phyloP scores from a whole-genome alignment of 2,888 invertebrate species.

The Hypselothyrea guttata region DNA sequence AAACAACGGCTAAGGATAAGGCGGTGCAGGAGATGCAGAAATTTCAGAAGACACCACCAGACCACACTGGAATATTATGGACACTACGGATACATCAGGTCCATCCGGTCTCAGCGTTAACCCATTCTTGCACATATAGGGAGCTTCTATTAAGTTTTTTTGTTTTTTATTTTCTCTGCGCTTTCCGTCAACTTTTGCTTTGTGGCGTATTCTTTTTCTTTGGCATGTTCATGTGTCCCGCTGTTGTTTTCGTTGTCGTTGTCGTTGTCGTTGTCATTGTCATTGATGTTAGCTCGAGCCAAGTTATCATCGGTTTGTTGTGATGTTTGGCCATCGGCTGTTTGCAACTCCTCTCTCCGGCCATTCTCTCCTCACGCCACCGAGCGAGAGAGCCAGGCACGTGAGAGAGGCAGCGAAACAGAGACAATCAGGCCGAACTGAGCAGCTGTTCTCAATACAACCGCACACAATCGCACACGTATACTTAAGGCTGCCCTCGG shows the following conservation, averaged over 20 bases:
- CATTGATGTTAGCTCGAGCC: slow-evolving; percentile 25
- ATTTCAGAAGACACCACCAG: slow-evolving; percentile 38
- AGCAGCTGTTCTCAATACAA: slow-evolving; percentile 13
- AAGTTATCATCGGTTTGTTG: slow-evolving; percentile 50
- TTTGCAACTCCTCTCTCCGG: slow-evolving; percentile 14
- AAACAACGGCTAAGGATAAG: slow-evolving; percentile 12
- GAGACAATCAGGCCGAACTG: slow-evolving; percentile 18
- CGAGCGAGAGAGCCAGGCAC: no score
- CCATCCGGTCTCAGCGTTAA: slow-evolving; percentile 8
- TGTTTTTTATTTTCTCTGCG: no score
- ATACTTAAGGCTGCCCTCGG: not conserved
- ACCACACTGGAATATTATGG: not conserved
- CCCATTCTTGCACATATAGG: slow-evolving; percentile 3
- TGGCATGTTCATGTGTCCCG: slow-evolving; percentile 13
- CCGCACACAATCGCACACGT: no score
- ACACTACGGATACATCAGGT: no score
- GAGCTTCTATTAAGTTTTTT: slow-evolving; percentile 1
- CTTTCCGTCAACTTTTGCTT: not conserved
- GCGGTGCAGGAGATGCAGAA: slow-evolving; percentile 23
- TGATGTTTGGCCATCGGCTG: slow-evolving; percentile 41
- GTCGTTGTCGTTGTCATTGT: slow-evolving; percentile 31
- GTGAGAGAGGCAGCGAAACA: no score
- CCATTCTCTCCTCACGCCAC: slow-evolving; percentile 15
- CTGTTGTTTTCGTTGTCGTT: slow-evolving; percentile 32
- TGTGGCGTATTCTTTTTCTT: not conserved